Conservation (phyloP, 2,888 invertebrate species). For the Tachina grossa region DNA sequence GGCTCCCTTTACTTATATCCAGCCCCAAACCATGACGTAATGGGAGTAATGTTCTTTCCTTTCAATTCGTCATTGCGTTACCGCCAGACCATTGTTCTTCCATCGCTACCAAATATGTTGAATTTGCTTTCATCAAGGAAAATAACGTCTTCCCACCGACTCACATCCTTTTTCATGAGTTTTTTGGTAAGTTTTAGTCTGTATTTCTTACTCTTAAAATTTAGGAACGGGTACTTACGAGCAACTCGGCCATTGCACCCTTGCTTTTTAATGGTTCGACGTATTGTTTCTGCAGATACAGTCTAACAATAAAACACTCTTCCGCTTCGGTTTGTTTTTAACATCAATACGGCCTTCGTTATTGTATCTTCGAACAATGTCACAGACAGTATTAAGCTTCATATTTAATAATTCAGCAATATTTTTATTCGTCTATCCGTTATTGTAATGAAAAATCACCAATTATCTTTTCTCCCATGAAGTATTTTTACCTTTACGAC, state of each 20-base stretch:
- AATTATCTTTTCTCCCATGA: not conserved
- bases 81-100: no score
- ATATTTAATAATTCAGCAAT: not conserved
- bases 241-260: not conserved
- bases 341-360: no score
- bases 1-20: no score
- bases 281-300: slow-evolving; percentile 4
- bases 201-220: slow-evolving; percentile 6
- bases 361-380: no score
- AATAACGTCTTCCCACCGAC: not conserved
- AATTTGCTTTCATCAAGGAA: no score
- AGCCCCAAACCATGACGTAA: no score
- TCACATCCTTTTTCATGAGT: not conserved
- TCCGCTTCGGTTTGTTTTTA: no score
- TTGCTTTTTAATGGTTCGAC: not conserved
- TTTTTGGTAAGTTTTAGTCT: not conserved
- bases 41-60: no score
- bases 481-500: slow-evolving; percentile 4
- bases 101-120: no score
- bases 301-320: no score
- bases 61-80: no score
- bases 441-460: not conserved
- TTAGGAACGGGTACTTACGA: slow-evolving; percentile 6
- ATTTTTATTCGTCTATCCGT: not conserved
- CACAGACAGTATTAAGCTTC: no score